Conservation (phyloP, 2,888 invertebrate genomes). For the Dynastes maya region DNA sequence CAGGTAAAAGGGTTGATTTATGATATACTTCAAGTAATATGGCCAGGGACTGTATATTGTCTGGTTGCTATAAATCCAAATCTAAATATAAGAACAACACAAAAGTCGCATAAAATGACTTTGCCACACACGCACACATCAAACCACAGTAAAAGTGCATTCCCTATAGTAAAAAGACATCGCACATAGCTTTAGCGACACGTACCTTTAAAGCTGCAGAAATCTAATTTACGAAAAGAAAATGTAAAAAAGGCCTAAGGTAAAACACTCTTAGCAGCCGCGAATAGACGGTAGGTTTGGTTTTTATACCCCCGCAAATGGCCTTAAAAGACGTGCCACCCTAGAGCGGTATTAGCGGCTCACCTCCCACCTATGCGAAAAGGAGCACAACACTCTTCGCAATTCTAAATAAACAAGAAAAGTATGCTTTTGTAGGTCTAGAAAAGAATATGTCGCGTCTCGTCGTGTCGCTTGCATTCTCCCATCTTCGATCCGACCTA, state of each 20-base stretch:
- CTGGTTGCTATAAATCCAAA: no score
- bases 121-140: background rate
- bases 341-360: background rate
- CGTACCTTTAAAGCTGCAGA: background rate
- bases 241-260: background rate
- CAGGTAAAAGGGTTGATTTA: no score
- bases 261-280: background rate
- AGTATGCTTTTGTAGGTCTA: background rate
- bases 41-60: no score
- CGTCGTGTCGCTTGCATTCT: no score
- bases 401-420: background rate
- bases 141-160: background rate
- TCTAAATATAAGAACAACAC: no score
- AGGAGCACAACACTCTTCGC: background rate
- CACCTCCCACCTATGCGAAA: no score
- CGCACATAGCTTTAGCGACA: background rate
- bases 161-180: background rate
- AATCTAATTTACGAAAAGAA: constrained; percentile 15
- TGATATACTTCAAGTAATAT: no score
- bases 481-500: no score
- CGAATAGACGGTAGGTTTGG: constrained; percentile 1
- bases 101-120: no score
- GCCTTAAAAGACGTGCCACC: background rate
- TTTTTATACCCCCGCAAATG: background rate
- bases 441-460: background rate